Conservation (phyloP, 2,888 invertebrate species). For the Bibio marci region DNA sequence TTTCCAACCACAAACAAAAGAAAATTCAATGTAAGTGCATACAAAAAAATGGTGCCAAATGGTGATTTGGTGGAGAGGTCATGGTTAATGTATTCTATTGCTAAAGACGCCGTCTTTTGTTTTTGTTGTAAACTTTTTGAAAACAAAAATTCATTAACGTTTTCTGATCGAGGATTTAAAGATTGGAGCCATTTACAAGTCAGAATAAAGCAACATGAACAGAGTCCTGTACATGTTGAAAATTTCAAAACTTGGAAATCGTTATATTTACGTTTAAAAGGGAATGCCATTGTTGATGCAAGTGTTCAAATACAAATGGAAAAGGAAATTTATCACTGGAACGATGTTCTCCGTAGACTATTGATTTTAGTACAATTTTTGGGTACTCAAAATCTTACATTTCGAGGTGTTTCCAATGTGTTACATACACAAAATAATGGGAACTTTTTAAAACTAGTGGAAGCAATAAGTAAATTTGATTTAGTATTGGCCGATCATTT, state of each 20-base stretch:
- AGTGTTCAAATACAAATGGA: conserved; percentile 1
- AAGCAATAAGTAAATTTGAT: conserved; percentile 5
- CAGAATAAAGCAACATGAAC: conserved; percentile 5
- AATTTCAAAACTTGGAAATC: conserved; percentile 2
- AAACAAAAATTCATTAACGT: neutral
- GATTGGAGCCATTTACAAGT: conserved; percentile 5
- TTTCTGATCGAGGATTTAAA: neutral
- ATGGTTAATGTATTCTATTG: neutral
- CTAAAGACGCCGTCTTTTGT: neutral
- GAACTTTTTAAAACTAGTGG: conserved; percentile 6
- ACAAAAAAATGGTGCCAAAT: neutral
- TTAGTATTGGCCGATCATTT: conserved; percentile 4
- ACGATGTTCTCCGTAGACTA: neutral
- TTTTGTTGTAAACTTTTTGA: neutral
- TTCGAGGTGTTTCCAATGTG: conserved; percentile 4
- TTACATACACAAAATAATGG: neutral
- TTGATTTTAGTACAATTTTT: conserved; percentile 3
- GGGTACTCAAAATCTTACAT: conserved; percentile 4
- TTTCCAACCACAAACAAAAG: neutral
- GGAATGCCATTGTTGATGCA: neutral
- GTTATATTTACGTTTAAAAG: neutral
- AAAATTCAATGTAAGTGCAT: neutral
- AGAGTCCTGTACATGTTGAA: neutral
- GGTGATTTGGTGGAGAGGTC: neutral
- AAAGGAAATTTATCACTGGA: neutral